phyloP scores from a whole-genome alignment of 1,140 invertebrate species.

The Drosophila hydei region DNA sequence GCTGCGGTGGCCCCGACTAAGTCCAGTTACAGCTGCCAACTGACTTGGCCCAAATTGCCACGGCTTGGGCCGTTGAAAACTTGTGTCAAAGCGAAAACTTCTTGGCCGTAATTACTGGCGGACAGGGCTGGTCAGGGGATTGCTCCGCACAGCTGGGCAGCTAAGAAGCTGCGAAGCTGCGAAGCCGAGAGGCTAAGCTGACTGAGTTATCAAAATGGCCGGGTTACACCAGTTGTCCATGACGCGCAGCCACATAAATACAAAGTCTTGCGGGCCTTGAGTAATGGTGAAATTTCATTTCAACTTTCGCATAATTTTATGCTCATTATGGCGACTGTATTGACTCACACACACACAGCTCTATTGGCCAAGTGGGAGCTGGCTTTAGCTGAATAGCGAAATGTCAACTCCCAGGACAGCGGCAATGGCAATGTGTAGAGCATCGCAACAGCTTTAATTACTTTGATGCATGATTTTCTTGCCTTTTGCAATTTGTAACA shows the following conservation, averaged over 20 bases:
- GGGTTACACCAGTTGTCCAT: constrained; percentile 14
- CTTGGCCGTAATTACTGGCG: constrained; percentile 18
- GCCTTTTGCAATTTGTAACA: constrained; percentile 71
- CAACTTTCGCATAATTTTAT: constrained; percentile 80
- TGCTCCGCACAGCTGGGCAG: too few relatives aligned
- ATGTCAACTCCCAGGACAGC: constrained; percentile 66
- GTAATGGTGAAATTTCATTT: constrained; percentile 75
- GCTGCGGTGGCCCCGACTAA: constrained; percentile 16
- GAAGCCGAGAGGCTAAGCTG: background rate
- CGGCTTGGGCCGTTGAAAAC: constrained; percentile 8
- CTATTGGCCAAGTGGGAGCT: background rate
- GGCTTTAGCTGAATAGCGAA: constrained; percentile 18
- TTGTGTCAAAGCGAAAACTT: constrained; percentile 40
- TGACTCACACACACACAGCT: constrained; percentile 1
- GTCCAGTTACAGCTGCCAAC: constrained; percentile 22
- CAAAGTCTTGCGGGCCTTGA: constrained; percentile 57
- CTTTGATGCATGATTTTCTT: constrained; percentile 80
- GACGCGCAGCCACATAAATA: constrained; percentile 19
- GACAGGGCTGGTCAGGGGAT: background rate
- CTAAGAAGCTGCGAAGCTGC: background rate
- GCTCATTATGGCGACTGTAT: constrained; percentile 62
- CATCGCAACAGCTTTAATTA: constrained; percentile 68
- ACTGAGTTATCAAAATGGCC: constrained; percentile 14
- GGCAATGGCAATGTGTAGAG: constrained; percentile 12
- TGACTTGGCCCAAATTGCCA: constrained; percentile 10